These are phyloP conservation scores for Hemicentrotus pulcherrimus DNA, from an alignment of 35 echinoderm and acorn worm genomes.

Conservation along the genomic window DNA sequence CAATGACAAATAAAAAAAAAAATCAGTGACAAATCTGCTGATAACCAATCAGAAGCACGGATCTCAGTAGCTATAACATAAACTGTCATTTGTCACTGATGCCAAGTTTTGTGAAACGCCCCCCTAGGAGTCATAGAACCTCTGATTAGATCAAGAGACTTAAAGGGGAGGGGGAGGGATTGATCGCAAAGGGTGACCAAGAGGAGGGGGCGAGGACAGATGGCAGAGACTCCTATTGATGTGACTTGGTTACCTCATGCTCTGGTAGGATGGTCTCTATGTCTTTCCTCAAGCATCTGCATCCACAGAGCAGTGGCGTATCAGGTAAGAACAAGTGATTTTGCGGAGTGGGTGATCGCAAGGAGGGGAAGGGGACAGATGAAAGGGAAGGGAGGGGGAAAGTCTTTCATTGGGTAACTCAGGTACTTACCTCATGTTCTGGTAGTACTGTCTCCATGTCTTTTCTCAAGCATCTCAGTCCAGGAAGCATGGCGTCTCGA, in stretches of 20 bases:
- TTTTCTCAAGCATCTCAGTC: constrained; percentile 81
- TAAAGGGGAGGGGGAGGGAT: too few relatives aligned
- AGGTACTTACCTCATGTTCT: constrained; percentile 83
- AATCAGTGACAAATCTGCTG: too few relatives aligned
- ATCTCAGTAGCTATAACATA: too few relatives aligned
- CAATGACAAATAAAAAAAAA: too few relatives aligned
- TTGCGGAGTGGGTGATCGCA: background rate
- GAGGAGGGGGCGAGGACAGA: background rate
- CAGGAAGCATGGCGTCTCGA: constrained; percentile 90
- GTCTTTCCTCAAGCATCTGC: constrained; percentile 84
- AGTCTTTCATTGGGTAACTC: background rate
- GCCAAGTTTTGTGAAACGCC: too few relatives aligned
- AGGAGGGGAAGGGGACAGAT: background rate
- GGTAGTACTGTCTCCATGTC: constrained; percentile 83
- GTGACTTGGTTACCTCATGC: constrained; percentile 95
- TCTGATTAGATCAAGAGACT: too few relatives aligned
- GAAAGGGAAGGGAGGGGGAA: background rate
- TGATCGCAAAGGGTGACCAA: background rate
- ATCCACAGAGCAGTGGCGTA: constrained; percentile 89
- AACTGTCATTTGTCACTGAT: too few relatives aligned
- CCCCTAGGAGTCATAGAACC: too few relatives aligned
- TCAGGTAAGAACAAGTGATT: too few relatives aligned
- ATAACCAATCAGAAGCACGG: too few relatives aligned
- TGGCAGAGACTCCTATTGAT: background rate
- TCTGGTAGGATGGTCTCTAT: constrained; percentile 81